Percentiles rank a stretch among this genome's conserved stretches.
Evolutionary conservation across 2,888 invertebrate species (phyloP).

Genomic region (Andrena bucephala): DNA sequence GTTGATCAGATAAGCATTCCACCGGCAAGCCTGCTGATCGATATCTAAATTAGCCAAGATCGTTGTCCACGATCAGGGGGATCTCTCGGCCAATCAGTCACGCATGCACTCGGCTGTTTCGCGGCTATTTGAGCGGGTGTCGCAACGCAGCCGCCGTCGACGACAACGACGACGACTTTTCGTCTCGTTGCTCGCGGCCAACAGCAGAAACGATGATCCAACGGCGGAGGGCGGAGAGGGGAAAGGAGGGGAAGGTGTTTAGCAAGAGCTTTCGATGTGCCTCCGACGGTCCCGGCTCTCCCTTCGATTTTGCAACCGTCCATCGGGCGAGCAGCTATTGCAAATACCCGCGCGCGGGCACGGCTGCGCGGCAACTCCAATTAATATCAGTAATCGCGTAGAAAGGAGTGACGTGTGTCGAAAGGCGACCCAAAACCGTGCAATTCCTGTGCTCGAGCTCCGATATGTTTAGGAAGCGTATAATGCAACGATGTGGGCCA

Average conservation of each 20-base stretch:
- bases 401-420: conserved; percentile 31
- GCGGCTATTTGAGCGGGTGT: background rate
- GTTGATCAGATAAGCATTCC: conserved; percentile 18
- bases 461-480: no score
- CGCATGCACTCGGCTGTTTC: background rate
- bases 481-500: no score
- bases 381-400: conserved; percentile 44
- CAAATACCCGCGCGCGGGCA: conserved; percentile 12
- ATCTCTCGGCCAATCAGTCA: background rate
- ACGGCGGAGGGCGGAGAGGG: background rate
- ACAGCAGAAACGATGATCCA: background rate
- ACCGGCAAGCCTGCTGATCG: background rate
- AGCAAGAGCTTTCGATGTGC: conserved; percentile 34
- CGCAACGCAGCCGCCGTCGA: conserved; percentile 12
- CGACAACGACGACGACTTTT: background rate
- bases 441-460: conserved; percentile 15
- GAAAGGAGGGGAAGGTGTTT: conserved; percentile 11
- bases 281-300: conserved; percentile 37
- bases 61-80: background rate
- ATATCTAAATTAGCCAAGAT: conserved; percentile 15
- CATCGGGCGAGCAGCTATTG: conserved; percentile 24
- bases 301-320: conserved; percentile 38
- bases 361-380: conserved; percentile 22
- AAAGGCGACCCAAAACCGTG: conserved; percentile 7
- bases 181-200: background rate